Percentiles rank a stretch among this genome's conserved stretches.
Evolutionary conservation across 1,140 invertebrate genomes (phyloP).

Genomic region (Saccostrea cuccullata): DNA sequence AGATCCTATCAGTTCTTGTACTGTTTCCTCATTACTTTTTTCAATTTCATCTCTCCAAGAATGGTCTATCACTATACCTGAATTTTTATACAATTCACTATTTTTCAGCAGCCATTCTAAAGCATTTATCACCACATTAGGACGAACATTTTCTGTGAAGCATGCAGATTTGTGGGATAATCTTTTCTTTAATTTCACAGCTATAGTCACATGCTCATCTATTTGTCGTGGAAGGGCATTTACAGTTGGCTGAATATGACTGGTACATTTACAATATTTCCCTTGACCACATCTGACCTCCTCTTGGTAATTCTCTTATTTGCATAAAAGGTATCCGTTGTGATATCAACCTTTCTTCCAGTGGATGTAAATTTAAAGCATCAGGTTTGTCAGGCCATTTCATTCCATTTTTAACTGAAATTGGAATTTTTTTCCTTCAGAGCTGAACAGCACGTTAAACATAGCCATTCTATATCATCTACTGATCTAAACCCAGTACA

Average conservation of each 20-base stretch:
- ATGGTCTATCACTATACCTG: conserved; percentile 38
- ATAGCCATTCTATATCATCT: conserved; percentile 40
- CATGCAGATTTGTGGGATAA: conserved; percentile 8
- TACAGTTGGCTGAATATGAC: conserved; percentile 49
- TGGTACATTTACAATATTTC: conserved; percentile 34
- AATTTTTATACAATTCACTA: conserved; percentile 41
- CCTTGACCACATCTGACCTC: conserved; percentile 20
- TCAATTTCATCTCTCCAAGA: conserved; percentile 8
- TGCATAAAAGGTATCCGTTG: conserved; percentile 48
- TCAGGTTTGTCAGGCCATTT: conserved; percentile 54
- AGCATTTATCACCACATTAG: conserved; percentile 22
- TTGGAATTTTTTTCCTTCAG: conserved; percentile 35
- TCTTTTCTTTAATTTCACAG: conserved; percentile 34
- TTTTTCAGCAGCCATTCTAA: conserved; percentile 31
- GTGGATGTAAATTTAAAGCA: conserved; percentile 52
- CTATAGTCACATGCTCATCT: conserved; percentile 39
- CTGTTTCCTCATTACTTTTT: neutral
- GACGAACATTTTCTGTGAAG: conserved; percentile 23
- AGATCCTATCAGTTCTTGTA: neutral
- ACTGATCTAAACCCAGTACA: conserved; percentile 42
- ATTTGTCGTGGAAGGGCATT: conserved; percentile 48
- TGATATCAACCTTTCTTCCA: conserved; percentile 59
- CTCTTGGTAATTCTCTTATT: conserved; percentile 40
- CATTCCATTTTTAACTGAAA: conserved; percentile 28
- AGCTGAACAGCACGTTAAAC: conserved; percentile 2